Evolutionary conservation across 2,797 vertebrate genomes (phyloP).

Genomic region (Oreonectes daqikongensis): DNA sequence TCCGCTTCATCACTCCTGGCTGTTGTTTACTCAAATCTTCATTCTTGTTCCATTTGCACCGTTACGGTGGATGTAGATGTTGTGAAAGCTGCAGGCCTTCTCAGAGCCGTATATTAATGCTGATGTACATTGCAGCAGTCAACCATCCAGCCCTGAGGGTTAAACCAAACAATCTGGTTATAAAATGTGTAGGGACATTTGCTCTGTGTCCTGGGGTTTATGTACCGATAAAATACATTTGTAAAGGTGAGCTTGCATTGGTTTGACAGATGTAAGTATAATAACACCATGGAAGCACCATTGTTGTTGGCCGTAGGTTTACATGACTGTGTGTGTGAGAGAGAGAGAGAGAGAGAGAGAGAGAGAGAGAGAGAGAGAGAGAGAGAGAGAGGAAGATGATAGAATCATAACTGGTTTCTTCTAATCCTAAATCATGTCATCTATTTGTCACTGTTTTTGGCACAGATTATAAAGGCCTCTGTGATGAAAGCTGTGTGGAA

Average conservation of each 20-base stretch:
- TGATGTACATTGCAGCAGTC: neutral
- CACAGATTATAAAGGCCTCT: slow-evolving; percentile 10
- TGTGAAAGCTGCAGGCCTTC: neutral
- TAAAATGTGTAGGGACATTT: slow-evolving; percentile 2
- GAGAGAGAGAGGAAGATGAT: neutral
- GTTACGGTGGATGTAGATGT: slow-evolving; percentile 2
- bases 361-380: neutral
- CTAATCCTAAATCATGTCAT: slow-evolving; percentile 4
- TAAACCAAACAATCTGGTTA: neutral
- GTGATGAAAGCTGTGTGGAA: slow-evolving; percentile 7
- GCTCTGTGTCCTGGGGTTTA: neutral
- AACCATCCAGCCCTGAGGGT: neutral
- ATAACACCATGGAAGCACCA: neutral
- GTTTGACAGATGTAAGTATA: neutral
- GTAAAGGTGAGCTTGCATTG: neutral
- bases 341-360: neutral
- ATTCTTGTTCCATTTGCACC: neutral
- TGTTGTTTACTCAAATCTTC: neutral
- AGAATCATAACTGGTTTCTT: neutral
- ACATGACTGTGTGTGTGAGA: neutral
- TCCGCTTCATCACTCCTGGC: neutral
- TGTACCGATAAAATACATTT: neutral
- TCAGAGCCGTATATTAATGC: neutral
- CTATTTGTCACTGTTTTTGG: neutral
- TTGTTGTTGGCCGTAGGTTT: neutral